Base-by-base conservation (phyloP, 2,888 invertebrate genomes). In the Steinernema hermaphroditum region DNA sequence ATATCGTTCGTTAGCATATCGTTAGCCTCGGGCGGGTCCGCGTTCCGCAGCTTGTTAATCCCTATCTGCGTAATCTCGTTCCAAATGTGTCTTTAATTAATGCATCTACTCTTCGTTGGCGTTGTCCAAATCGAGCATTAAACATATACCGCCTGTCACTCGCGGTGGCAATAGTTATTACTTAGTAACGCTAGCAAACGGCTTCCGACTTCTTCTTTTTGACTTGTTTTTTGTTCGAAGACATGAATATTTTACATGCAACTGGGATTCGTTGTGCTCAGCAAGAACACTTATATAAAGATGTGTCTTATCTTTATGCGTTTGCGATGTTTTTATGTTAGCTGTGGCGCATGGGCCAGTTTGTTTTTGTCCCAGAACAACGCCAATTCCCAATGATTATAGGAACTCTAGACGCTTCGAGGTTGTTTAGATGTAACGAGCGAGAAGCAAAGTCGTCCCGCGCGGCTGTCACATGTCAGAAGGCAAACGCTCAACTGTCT, bases 41-140 rank as follows among this genome's bases (percentile, higher is more conserved):
- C 62, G 62, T 62, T 62, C 62, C 62, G 32, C 62, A 29, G 62
- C 62, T 62, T 62, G 32, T 62, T 62, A 62, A 62, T 62, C 27
- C 32, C 19, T 16, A 62, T 62, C 62, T 12, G 62, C 62, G 32
- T 62, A 62, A 62, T 62, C 62, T 62, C 32, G 62, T 62, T 62
- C 32, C 32, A 62, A 62, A 62, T 62, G 62, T 62, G 27, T n/a
- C 62, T 62, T 32, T 62, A 62, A 62, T 62, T 62, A 62, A 62
- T 32, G 32, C 62, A 14, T 29, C 62, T 14, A 32, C 9, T 62
- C 62, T 22, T 14, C 16, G 29, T 16, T 62, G 62, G 54, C 54
- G 14, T 14, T 54, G 27, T 54, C 22, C 22, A 22, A 62, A 14
- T 16, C 54, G 27, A 9, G 41, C 41, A 9, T 41, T 41, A 9